Percentiles rank a stretch among this genome's conserved stretches.
These are phyloP conservation scores for Ceratina australensis DNA, from an alignment of 1,140 invertebrate genomes.

Conservation along the genomic window DNA sequence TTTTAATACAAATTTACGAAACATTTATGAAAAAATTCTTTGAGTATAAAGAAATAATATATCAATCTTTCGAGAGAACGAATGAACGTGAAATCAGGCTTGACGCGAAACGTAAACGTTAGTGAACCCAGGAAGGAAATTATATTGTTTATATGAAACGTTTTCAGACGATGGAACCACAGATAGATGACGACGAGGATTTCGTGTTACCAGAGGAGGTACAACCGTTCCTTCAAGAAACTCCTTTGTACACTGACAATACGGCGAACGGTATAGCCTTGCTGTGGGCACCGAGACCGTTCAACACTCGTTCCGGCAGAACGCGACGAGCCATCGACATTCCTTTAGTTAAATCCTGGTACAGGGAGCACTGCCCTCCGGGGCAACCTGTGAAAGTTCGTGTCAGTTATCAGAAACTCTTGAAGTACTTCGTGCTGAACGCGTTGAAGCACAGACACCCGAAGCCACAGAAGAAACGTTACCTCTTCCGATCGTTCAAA, in stretches of 20 bases:
- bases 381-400: conserved; percentile 99
- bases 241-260: conserved; percentile 98
- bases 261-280: conserved; percentile 99
- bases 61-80: too few relatives aligned
- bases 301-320: conserved; percentile 95
- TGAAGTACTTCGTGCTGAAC: conserved; percentile 99
- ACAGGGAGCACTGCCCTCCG: conserved; percentile 98
- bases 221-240: conserved; percentile 95
- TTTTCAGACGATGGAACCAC: conserved; percentile 86
- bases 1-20: too few relatives aligned
- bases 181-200: conserved; percentile 97
- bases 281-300: conserved; percentile 99
- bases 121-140: not conserved
- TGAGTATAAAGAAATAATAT: too few relatives aligned
- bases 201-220: conserved; percentile 95
- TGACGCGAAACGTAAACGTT: too few relatives aligned
- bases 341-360: conserved; percentile 98
- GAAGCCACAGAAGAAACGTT: conserved; percentile 99
- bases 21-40: too few relatives aligned
- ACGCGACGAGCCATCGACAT: conserved; percentile 96
- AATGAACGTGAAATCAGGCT: too few relatives aligned
- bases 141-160: not conserved
- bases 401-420: conserved; percentile 98
- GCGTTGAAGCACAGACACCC: conserved; percentile 97
- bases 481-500: conserved; percentile 99